A percentile compares a stretch with the other conserved stretches of the same genome.
Evolutionary conservation across 2,888 invertebrate species (phyloP).

Genomic region (Amblyteles armatorius): DNA sequence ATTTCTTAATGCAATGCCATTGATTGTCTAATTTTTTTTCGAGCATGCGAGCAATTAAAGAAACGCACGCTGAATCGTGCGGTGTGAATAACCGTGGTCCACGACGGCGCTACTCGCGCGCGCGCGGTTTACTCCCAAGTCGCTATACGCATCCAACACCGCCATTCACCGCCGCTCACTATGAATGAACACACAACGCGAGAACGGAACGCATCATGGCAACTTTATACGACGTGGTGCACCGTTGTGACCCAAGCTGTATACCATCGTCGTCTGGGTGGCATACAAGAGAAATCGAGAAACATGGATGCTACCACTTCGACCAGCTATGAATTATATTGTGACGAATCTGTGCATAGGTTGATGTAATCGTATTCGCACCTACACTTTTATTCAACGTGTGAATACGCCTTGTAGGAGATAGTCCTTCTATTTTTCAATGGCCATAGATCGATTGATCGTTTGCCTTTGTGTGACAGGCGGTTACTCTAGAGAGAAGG

Average conservation of each 20-base stretch:
- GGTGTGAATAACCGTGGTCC: constrained; percentile 34
- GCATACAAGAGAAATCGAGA: constrained; percentile 31
- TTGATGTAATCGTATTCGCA: constrained; percentile 60
- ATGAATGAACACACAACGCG: constrained; percentile 80
- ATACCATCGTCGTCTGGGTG: constrained; percentile 51
- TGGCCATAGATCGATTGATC: constrained; percentile 68
- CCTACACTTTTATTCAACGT: constrained; percentile 43
- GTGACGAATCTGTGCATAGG: constrained; percentile 5
- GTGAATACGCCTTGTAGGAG: constrained; percentile 50
- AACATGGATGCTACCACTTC: not conserved
- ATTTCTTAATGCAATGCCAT: not conserved
- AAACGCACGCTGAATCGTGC: constrained; percentile 2
- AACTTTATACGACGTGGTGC: constrained; percentile 75
- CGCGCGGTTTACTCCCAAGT: constrained; percentile 68
- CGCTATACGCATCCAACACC: constrained; percentile 63
- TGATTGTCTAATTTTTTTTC: not conserved
- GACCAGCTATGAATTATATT: constrained; percentile 4
- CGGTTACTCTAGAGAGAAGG: constrained; percentile 49
- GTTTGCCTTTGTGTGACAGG: constrained; percentile 58
- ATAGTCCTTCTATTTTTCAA: constrained; percentile 66
- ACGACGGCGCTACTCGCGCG: constrained; percentile 57
- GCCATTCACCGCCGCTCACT: constrained; percentile 72
- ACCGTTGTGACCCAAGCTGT: constrained; percentile 66
- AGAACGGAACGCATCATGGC: constrained; percentile 70
- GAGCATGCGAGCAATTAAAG: constrained; percentile 5